Evolutionary conservation across 2,113 vertebrate species (phyloP), one percentile per base, ranked within the genome.

Genomic region (Chitala chitala): DNA sequence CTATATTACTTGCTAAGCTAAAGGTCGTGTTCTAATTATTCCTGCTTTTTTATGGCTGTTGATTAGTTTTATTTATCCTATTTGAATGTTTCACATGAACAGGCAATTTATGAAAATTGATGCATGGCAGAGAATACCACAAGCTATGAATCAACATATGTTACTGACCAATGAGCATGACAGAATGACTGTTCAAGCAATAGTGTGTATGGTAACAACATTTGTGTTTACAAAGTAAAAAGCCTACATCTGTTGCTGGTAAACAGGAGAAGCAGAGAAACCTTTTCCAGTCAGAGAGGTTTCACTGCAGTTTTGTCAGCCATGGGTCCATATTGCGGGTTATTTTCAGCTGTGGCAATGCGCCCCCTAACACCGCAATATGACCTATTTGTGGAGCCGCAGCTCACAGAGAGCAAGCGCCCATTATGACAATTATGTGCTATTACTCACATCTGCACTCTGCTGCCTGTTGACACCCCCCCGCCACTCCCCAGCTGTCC

Each of bases 361-460:
- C 56, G 33, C 76, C 44, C 65, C 40, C 69, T 63, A 71, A 81
- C 76, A n/a, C 65, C 69, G 76, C 61, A 63, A 72, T 69, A 78
- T 80, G 48, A 70, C 71, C 76, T 83, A 77, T 84, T 82, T 84
- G 73, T 77, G 78, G 72, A 75, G 51, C 5, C 29, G 78, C 22
- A 36, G 13, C 69, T 76, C 75, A 54, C 68, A 76, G 22, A 50
- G 72, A 53, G 53, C 38, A 40, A 72, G 70, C 8, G 36, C 31
- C 66, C 48, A 17, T 69, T 63, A 29, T 42, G 38, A 71, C 74
- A 66, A 68, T 81, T 73, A 76, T 76, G 73, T 74, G 61, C 31
- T 3, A 81, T 76, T 73, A 75, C 53, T 54, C 33, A 24, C 68
- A 48, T 64, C 71, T 50, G 8, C 15, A 12, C 54, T 44, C 66